Evolutionary conservation across 2,113 vertebrate genomes (phyloP).

Genomic region (Carlito syrichta): DNA sequence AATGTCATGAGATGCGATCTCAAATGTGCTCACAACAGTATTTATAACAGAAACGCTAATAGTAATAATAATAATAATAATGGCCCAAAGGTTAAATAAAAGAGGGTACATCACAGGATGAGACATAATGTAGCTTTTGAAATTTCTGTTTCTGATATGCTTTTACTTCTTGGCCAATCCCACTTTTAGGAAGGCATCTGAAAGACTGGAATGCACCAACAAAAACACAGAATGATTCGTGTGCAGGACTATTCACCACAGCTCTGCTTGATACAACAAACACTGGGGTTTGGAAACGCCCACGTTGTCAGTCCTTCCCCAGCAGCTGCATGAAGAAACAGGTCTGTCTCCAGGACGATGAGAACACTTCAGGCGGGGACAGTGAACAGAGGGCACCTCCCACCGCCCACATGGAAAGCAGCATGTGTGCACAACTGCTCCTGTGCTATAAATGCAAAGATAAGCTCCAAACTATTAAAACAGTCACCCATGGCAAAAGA

Average conservation of each 20-base stretch:
- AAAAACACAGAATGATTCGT: rapidly evolving
- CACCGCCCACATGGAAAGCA: rapidly evolving
- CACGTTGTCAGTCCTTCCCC: rapidly evolving
- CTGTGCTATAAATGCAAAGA: rapidly evolving
- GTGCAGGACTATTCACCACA: rapidly evolving
- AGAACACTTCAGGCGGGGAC: no score
- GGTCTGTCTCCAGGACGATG: background rate
- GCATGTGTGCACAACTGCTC: rapidly evolving
- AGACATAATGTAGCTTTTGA: rapidly evolving
- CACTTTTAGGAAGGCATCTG: background rate
- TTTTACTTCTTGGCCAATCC: background rate
- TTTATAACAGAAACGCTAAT: no score
- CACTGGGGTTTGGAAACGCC: background rate
- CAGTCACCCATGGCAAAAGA: background rate
- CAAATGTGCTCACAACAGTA: rapidly evolving
- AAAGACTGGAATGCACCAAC: background rate
- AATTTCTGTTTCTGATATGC: background rate
- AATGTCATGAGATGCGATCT: rapidly evolving
- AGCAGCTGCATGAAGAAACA: background rate
- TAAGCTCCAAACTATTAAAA: background rate
- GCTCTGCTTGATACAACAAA: no score
- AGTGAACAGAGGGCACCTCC: rapidly evolving
- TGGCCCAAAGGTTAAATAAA: background rate
- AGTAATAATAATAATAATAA: background rate
- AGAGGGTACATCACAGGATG: rapidly evolving